Evolutionary conservation across 2,797 vertebrate species (phyloP), one percentile per base, ranked within the genome.

Genomic region (Nyctalus aviator): DNA sequence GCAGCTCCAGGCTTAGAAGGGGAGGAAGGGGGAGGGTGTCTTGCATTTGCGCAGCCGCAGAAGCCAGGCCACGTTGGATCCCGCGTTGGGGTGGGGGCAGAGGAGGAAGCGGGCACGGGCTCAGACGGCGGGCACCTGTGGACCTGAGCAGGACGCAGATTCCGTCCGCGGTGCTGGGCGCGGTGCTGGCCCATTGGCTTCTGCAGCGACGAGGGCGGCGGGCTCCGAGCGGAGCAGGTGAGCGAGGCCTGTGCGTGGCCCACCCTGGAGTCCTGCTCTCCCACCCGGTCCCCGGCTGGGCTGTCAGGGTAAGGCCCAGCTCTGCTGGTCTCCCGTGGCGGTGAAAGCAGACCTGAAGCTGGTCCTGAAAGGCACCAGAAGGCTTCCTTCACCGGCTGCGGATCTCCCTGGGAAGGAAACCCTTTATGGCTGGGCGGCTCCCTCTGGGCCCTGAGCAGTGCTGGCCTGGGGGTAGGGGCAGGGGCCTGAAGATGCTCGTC

Each of bases 341-440:
- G 8, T 21, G 71, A 57, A 37, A 48, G 10, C 59, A 4, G 1
- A 30, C 27, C 59, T 8, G 7, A 41, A 59, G 37, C 14, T 46
- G 30, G 57, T 30, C 23, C 46, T 57, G 32, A 57, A 82, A 46
- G 25, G 4, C 57, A 35, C 30, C 2, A 4, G 21, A 92, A 87
- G n/a, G 75, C 44, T 20, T 15, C 0, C 0, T n/a, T 30, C 30
- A 35, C 30, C 0, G 2, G 37, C 46, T 66, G 3, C 21, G 15
- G 11, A 4, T 68, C 55, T 66, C 21, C 18, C 8, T 7, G 48
- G 0, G 32, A 35, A 35, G 46, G 46, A 35, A 81, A 30, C 18
- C 50, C 66, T 44, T 64, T 30, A 27, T 14, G 6, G 59, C 59
- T 3, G 59, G 27, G 59, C 13, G 30, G 27, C 6, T 62, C 27